Percentiles rank a stretch among this genome's conserved stretches.
Conservation (phyloP, 2,888 invertebrate species). For the Trichacis sp. region DNA sequence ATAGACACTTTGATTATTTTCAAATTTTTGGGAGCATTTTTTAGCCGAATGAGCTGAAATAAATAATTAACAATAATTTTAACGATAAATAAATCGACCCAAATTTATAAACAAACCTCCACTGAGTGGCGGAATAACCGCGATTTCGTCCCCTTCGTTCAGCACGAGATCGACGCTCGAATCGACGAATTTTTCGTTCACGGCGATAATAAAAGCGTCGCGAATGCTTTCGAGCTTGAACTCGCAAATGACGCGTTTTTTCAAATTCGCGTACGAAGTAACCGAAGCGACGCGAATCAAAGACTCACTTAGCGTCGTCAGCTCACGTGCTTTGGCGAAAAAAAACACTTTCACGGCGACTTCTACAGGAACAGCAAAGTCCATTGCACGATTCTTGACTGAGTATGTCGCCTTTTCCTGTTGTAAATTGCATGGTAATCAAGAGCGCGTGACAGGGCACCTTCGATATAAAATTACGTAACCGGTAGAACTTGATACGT, state of each 20-base stretch:
- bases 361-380: neutral
- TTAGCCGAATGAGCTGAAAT: no score
- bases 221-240: slow-evolving; percentile 79
- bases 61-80: slow-evolving; percentile 9
- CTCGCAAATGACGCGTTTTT: slow-evolving; percentile 73
- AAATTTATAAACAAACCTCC: slow-evolving; percentile 77
- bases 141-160: slow-evolving; percentile 82
- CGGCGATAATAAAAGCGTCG: slow-evolving; percentile 80
- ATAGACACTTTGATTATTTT: no score
- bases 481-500: slow-evolving; percentile 18
- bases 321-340: slow-evolving; percentile 91
- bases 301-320: slow-evolving; percentile 76
- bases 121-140: slow-evolving; percentile 94
- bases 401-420: slow-evolving; percentile 17
- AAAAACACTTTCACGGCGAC: slow-evolving; percentile 79
- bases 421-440: slow-evolving; percentile 20
- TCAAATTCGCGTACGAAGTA: slow-evolving; percentile 73
- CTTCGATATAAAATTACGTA: slow-evolving; percentile 20
- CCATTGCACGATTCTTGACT: slow-evolving; percentile 20
- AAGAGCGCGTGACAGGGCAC: slow-evolving; percentile 9
- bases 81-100: neutral
- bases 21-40: no score
- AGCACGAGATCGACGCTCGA: slow-evolving; percentile 72
- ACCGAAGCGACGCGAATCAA: slow-evolving; percentile 71
- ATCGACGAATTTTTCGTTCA: slow-evolving; percentile 83